Base-by-base conservation (phyloP, 2,888 invertebrate species). In the Acleris emargana region DNA sequence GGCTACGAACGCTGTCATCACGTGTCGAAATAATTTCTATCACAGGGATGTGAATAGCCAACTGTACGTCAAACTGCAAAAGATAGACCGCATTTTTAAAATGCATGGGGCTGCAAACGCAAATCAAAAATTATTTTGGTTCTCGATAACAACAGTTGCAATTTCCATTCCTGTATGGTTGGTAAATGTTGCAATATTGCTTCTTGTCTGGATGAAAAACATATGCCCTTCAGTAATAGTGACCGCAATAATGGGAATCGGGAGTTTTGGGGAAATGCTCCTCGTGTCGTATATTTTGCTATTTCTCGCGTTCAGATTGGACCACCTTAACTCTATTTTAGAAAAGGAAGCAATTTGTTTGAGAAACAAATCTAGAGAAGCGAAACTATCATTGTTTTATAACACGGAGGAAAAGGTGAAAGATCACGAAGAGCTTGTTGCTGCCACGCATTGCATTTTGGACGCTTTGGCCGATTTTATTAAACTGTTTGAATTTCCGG, bases 41-140 rank as follows among this genome's bases (percentile, higher is more conserved):
- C 68, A 70, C 3, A 71, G 73, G 4, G 68, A 74, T 32, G 51
- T 64, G 11, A 71, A 68, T 60, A 77, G 82, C 55, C 76, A 81
- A 67, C 69, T 88, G 6, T 87, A 82, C 62, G 85, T 88, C 0
- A 87, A 86, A 59, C 69, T 88, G 38, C 88, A 88, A 68, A 86
- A 76, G 72, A 76, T 88, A 32, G 86, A 88, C 62, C 76, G 83
- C 11, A 68, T 67, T 22, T 58, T 89, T 2, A 76, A 77, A 57
- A 77, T 80, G 69, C 74, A 69, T 5, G 71, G 78, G 57, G 59
- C 68, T n/a, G 76, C 68, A 57, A 62, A 57, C 28, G 32, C 68
- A 0, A 87, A 88, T 68, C 71, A 72, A 38, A 68, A 68, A 7
- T 68, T 79, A n/a, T 69, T 68, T 17, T 64, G 60, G 1, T 3